Evolutionary conservation across 2,888 invertebrate species (phyloP).

Genomic region (Celastrina argiolus): DNA sequence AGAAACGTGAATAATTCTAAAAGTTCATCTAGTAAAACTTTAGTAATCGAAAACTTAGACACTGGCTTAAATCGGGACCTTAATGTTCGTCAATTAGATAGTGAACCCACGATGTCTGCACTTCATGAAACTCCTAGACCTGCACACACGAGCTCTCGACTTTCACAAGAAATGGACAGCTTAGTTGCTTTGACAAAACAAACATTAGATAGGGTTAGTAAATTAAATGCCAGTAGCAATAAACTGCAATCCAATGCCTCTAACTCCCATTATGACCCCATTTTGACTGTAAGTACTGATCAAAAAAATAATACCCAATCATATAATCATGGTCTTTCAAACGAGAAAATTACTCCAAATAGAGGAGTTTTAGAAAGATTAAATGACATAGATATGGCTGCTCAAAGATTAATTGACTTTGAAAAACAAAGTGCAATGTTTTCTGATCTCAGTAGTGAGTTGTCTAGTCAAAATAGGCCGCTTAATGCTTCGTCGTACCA

Average conservation of each 20-base stretch:
- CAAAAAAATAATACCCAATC: constrained; percentile 55
- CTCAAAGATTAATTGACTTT: constrained; percentile 75
- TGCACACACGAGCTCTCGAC: constrained; percentile 60
- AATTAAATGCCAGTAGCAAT: constrained; percentile 76
- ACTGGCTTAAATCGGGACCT: constrained; percentile 47
- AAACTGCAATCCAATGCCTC: constrained; percentile 62
- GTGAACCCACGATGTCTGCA: constrained; percentile 61
- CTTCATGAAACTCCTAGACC: constrained; percentile 66
- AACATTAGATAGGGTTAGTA: constrained; percentile 82
- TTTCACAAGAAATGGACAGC: constrained; percentile 80
- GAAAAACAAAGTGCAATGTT: constrained; percentile 76
- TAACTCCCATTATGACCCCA: constrained; percentile 57
- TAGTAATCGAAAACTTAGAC: constrained; percentile 51
- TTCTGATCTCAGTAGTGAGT: constrained; percentile 74
- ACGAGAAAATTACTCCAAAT: constrained; percentile 50
- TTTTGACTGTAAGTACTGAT: constrained; percentile 58
- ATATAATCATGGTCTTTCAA: constrained; percentile 57
- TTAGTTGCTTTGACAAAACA: constrained; percentile 81
- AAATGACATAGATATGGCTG: constrained; percentile 72
- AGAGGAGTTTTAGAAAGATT: constrained; percentile 70
- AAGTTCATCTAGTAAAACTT: constrained; percentile 56
- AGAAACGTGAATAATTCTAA: constrained; percentile 60
- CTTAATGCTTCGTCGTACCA: constrained; percentile 62
- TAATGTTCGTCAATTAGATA: constrained; percentile 48
- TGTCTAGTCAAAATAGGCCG: constrained; percentile 74